Conservation (phyloP, 2,113 vertebrate genomes). For the Phylloscopus trochilus region DNA sequence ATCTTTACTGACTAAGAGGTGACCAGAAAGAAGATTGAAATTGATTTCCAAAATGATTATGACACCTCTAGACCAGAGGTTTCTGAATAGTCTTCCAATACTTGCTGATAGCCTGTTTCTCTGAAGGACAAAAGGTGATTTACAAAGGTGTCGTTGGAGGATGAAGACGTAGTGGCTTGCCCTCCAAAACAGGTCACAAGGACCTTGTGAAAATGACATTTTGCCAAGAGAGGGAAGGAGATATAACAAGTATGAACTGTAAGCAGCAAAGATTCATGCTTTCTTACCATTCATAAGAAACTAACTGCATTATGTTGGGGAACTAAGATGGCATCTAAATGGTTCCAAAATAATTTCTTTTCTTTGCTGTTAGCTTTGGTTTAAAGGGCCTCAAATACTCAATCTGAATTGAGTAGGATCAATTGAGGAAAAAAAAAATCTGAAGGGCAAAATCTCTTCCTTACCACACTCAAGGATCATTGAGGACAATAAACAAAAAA, state of each 20-base stretch:
- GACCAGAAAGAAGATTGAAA: not conserved
- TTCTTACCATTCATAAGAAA: not conserved
- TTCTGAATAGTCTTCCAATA: not conserved
- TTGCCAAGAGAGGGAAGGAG: not conserved
- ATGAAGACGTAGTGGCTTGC: not conserved
- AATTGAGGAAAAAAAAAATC: not conserved
- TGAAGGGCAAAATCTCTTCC: not conserved
- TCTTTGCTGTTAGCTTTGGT: not conserved
- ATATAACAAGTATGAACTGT: not conserved
- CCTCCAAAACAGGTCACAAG: not conserved
- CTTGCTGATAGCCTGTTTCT: not conserved
- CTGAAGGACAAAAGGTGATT: not conserved
- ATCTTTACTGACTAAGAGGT: not conserved
- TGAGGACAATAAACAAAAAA: not conserved
- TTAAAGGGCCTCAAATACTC: not conserved
- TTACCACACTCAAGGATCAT: not conserved
- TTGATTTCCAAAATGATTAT: not conserved
- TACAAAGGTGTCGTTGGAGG: not conserved
- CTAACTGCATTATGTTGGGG: not conserved
- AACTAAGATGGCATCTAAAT: not conserved
- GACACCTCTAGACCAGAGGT: not conserved
- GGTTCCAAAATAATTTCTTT: not conserved
- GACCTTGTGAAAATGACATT: not conserved
- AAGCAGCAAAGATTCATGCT: not conserved
- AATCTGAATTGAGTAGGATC: not conserved